Conservation (phyloP, 2,113 vertebrate genomes). For the Chionomys nivalis region DNA sequence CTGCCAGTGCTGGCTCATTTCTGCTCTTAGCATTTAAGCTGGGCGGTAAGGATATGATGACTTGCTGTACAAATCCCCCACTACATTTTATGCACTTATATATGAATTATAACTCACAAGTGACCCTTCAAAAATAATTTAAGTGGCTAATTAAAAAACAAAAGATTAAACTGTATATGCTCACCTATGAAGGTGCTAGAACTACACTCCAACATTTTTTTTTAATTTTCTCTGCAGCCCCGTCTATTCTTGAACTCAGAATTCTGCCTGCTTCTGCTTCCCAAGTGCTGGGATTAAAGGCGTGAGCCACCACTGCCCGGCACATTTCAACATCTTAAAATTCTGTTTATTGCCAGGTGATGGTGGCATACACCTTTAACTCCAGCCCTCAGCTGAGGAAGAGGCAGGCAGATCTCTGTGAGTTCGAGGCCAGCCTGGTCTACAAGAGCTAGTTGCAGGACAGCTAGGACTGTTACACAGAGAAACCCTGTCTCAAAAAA, state of each 20-base stretch:
- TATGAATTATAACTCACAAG: neutral
- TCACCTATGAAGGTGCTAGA: neutral
- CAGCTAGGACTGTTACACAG: too few relatives aligned
- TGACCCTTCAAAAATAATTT: constrained; percentile 11
- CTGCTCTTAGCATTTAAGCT: neutral
- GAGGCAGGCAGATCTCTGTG: too few relatives aligned
- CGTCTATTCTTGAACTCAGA: neutral
- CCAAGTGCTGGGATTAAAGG: neutral
- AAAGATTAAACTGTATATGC: neutral
- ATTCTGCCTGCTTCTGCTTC: neutral
- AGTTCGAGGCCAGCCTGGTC: too few relatives aligned
- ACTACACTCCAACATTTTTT: neutral
- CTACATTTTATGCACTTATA: neutral
- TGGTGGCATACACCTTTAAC: too few relatives aligned
- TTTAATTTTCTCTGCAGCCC: neutral
- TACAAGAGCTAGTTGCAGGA: too few relatives aligned
- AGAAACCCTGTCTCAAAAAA: too few relatives aligned
- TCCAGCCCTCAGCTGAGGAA: too few relatives aligned
- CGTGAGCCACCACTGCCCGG: neutral
- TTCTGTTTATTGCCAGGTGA: neutral
- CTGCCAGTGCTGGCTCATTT: neutral
- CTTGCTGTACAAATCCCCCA: neutral
- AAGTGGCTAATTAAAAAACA: neutral
- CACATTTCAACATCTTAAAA: constrained; percentile 23
- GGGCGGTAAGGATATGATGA: neutral